Evolutionary conservation across 1,140 invertebrate genomes (phyloP), one percentile per base, ranked within the genome.

Genomic region (Meloidogyne hapla): DNA sequence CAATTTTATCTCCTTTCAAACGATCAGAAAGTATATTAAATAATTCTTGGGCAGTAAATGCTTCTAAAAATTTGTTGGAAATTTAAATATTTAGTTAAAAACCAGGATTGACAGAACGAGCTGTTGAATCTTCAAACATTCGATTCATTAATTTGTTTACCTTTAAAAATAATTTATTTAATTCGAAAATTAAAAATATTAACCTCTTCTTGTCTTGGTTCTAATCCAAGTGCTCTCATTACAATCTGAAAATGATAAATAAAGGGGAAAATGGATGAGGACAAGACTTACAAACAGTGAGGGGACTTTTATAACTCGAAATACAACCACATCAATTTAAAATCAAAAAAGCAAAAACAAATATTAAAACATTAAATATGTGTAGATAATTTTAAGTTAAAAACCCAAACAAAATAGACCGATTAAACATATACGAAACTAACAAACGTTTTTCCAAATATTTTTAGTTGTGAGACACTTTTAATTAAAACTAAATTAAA

Each of bases 151-250:
- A 65, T 26, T 68, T 45, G 62, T 79, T 56, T 56, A 56, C 48
- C 48, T 56, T n/a, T n/a, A 56, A 56, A 56, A 13, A 21, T 2
- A 48, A 56, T 56, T 56, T 56, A 56, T n/a, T n/a, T 56, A 2
- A n/a, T 56, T 56, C n/a, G 12, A 42, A n/a, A 56, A 48, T 1
- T 18, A 18, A 56, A 56, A 56, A 8, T 61, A n/a, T n/a, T n/a
- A 21, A 79, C 56, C 62, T 79, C 78, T 40, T 69, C 33, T 70
- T 79, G 78, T 26, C 78, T 28, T 26, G 78, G 78, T 73, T 79
- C 78, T 23, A 79, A 79, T 67, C 78, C 78, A 28, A 79, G 73
- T n/a, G 79, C 69, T 61, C 78, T 75, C 71, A 79, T 66, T 5
- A 79, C 78, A 63, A 81, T 70, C 79, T 79, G n/a, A 66, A 79